phyloP scores from a whole-genome alignment of 2,797 vertebrate genomes.

The Prunella strophiata region DNA sequence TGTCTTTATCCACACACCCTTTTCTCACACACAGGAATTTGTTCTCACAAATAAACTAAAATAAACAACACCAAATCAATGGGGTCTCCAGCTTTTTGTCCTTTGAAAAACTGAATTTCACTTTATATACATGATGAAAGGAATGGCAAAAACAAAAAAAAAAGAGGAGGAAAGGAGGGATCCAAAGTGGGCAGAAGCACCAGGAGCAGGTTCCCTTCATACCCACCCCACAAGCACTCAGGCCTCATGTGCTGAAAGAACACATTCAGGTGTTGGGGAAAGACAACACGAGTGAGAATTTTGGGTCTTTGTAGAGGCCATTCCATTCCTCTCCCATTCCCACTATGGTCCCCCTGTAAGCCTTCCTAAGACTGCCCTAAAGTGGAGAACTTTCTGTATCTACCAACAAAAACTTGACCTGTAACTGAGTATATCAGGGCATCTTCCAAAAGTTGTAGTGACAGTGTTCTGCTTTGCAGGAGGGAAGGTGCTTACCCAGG shows the following conservation, averaged over 20 bases:
- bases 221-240: accelerated
- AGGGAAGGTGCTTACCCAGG: neutral
- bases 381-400: neutral
- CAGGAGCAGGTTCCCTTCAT: neutral
- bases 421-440: neutral
- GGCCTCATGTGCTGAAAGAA: neutral
- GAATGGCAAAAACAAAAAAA: neutral
- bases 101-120: neutral
- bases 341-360: neutral
- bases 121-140: neutral
- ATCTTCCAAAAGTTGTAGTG: neutral
- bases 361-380: neutral
- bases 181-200: neutral
- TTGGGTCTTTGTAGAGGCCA: neutral
- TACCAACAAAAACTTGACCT: neutral
- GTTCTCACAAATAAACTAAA: neutral
- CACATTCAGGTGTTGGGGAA: too few relatives aligned
- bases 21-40: neutral
- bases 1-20: neutral
- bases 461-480: neutral
- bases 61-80: neutral
- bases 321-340: neutral
- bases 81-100: neutral
- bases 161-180: neutral
- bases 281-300: too few relatives aligned